phyloP scores from a whole-genome alignment of 2,113 vertebrate genomes.

The Antigone vipio region DNA sequence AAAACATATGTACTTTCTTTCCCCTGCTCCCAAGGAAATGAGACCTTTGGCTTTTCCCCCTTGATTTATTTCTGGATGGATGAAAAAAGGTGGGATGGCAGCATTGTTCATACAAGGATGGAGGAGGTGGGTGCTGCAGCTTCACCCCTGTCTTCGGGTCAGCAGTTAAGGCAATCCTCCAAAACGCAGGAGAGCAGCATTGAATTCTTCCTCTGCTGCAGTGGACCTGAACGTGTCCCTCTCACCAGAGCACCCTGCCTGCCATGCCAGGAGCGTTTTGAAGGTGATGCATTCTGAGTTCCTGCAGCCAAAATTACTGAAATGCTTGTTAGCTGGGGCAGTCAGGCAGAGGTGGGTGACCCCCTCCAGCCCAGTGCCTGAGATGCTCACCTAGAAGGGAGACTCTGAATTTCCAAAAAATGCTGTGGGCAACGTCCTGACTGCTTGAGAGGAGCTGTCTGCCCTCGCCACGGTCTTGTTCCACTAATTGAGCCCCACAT shows the following conservation, averaged over 20 bases:
- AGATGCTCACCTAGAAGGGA: not conserved
- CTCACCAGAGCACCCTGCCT: not conserved
- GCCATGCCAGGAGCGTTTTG: not conserved
- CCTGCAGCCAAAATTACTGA: not conserved
- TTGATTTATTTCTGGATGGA: not conserved
- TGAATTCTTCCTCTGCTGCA: not conserved
- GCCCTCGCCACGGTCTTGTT: not conserved
- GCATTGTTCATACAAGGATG: not conserved
- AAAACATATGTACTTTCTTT: not conserved
- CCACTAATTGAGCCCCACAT: not conserved
- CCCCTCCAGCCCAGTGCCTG: not conserved
- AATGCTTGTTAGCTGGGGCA: not conserved
- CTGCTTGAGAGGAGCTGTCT: not conserved
- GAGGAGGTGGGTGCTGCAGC: not conserved
- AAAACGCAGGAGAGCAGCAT: not conserved
- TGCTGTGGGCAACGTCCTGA: not conserved
- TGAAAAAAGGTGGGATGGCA: not conserved
- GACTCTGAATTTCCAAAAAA: not conserved
- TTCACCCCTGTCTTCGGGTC: fast-evolving
- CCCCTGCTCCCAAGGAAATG: not conserved
- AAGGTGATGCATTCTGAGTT: not conserved
- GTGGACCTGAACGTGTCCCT: not conserved
- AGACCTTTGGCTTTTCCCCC: not conserved
- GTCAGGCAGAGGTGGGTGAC: not conserved
- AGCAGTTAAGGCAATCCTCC: not conserved